Conservation (phyloP, 2,797 vertebrate genomes). For the Rhinophrynus dorsalis region DNA sequence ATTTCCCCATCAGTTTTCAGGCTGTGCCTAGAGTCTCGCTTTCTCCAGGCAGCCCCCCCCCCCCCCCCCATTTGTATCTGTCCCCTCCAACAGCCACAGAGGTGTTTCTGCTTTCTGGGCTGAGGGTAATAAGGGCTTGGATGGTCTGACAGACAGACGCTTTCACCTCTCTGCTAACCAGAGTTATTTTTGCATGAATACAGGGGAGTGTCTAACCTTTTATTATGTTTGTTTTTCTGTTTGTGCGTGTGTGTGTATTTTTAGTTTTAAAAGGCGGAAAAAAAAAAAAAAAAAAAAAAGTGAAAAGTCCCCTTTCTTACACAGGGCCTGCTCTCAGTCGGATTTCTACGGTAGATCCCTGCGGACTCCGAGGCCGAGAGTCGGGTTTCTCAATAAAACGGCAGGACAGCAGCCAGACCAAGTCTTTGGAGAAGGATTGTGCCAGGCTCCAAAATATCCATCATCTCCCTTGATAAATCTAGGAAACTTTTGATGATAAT, state of each 20-base stretch:
- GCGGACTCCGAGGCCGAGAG: conserved; percentile 53
- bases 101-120: conserved; percentile 34
- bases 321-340: conserved; percentile 40
- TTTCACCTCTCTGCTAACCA: conserved; percentile 57
- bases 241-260: conserved; percentile 60
- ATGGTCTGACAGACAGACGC: conserved; percentile 65
- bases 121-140: conserved; percentile 5
- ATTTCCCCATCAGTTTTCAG: not conserved
- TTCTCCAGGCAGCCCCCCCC: conserved; percentile 1
- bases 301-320: conserved; percentile 30
- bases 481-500: not conserved
- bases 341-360: conserved; percentile 38
- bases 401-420: conserved; percentile 30
- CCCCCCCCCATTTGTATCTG: conserved; percentile 14
- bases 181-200: conserved; percentile 65
- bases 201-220: conserved; percentile 67
- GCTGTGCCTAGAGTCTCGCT: not conserved
- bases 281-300: conserved; percentile 37
- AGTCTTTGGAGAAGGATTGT: conserved; percentile 14
- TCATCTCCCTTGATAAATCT: conserved; percentile 27
- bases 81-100: conserved; percentile 22
- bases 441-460: conserved; percentile 13
- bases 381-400: conserved; percentile 54
- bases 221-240: conserved; percentile 64
- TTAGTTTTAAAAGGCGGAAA: conserved; percentile 52